Base-by-base conservation (phyloP, 2,888 invertebrate genomes). In the Rhorus exstirpatorius region DNA sequence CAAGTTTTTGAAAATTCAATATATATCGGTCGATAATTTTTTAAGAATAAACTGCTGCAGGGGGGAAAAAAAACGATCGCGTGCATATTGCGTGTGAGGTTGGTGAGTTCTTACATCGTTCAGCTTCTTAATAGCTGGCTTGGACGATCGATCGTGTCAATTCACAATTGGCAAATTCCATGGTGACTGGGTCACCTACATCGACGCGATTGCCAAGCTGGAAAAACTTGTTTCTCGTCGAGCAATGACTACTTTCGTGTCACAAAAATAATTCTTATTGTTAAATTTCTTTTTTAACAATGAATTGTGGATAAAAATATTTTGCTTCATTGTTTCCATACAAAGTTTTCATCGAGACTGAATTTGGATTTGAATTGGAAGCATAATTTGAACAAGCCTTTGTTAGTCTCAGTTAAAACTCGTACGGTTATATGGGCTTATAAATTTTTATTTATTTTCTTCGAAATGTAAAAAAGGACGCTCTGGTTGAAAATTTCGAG, bases 151-250 rank as follows among this genome's bases (percentile, higher is more conserved):
- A 67, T 67, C 31, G 67, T 67, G 51, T 67, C 67, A 51, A 67
- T 67, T 67, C n/a, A 35, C 67, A 67, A 51, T 19, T 31, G 24
- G 49, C 67, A 67, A 31, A 67, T 67, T 67, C 49, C 49, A 26
- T 49, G 44, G 31, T 49, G 67, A 67, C 67, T 51, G 67, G 67
- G 67, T 51, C 67, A 65, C 65, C 65, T 65, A 65, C 46, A 49
- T 67, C 8, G 35, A 49, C 49, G n/a, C n/a, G 49, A 49, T 67
- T 51, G 49, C 19, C 67, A 49, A 31, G 49, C 19, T n/a, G 31
- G 26, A 67, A 67, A 49, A 49, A 65, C 17, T 46, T 65, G 8
- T 19, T 49, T 51, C 19, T 12, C 49, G 17, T 19, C 19, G 19
- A 35, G 19, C 21, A 38, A n/a, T 41, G n/a, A n/a, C n/a, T n/a